A percentile compares a stretch with the other conserved stretches of the same genome.
Conservation (phyloP, 1,140 invertebrate genomes). For the Lepidotrigona ventralis region DNA sequence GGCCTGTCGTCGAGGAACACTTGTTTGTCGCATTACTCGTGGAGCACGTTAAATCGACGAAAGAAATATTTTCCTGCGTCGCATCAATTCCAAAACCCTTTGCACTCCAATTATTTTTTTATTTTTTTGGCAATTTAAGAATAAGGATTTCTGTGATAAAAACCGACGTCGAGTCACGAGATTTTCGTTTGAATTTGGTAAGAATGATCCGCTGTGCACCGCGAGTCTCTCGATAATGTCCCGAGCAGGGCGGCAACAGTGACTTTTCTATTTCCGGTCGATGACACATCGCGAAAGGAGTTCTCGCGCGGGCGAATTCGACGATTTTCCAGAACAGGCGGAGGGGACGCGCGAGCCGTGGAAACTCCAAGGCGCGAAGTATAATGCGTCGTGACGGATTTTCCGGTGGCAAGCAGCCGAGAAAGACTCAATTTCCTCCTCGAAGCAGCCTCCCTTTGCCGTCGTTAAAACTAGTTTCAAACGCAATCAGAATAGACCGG, state of each 20-base stretch:
- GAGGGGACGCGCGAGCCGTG: not conserved
- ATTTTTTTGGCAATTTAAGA: no score
- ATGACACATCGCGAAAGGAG: not conserved
- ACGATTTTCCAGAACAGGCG: not conserved
- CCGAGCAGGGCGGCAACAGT: no score
- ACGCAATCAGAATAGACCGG: constrained; percentile 8
- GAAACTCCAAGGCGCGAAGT: not conserved
- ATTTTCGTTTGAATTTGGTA: no score
- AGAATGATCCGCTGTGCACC: no score
- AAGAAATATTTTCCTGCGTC: not conserved
- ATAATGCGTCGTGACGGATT: not conserved
- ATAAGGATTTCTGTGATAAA: no score
- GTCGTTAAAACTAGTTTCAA: constrained; percentile 21
- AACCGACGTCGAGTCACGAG: no score
- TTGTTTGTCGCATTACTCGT: not conserved
- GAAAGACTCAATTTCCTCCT: constrained; percentile 21
- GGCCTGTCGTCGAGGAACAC: not conserved
- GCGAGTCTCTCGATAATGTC: no score
- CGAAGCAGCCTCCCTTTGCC: not conserved
- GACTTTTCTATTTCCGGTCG: not conserved
- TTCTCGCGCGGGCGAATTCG: not conserved
- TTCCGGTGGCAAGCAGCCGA: not conserved
- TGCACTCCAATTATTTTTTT: no score
- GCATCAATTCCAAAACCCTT: no score
- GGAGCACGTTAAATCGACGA: not conserved